Evolutionary conservation across 2,888 invertebrate species (phyloP), one percentile per base, ranked within the genome.

Genomic region (Eubasilissa splendida): DNA sequence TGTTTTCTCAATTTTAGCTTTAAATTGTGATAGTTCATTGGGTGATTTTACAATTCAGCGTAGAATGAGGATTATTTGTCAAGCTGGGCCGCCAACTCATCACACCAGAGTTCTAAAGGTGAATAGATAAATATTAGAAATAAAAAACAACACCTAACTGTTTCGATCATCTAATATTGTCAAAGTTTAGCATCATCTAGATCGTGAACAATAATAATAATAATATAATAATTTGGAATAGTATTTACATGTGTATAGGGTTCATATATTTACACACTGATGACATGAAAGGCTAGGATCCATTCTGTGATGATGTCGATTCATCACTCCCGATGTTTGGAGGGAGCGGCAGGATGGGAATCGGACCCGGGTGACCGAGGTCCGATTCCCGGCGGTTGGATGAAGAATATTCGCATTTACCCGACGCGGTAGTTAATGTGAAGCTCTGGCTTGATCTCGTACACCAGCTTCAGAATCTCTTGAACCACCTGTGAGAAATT

Each of bases 381-480:
- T 10, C 60, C 12, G 53, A 14, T 50, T 53, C 42, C 60, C 54
- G 31, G 31, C 8, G 14, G 75, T 11, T 42, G 42, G 56, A 5
- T 54, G n/a, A 10, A 11, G 52, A 3, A 12, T 42, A 54, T 14
- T 14, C n/a, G 33, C 11, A 73, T 52, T 84, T 81, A 83, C 59
- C 83, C 85, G 83, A 89, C 85, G 87, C 93, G 93, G 88, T 94
- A 97, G 91, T 99, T 99, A 89, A 93, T 92, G 90, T 99, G 99
- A 85, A 98, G 92, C 89, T 97, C 96, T 4, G 98, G 97, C 88
- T 96, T 95, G 88, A 99, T 97, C 87, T 96, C 95, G 87, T 96
- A 97, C 68, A 98, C 97, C 88, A 96, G 91, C 84, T 93, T 92
- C 87, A 98, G 91, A 85, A 98, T 92, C 86, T 95, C 94, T 84